Evolutionary conservation across 2,888 invertebrate species (phyloP), one percentile per base, ranked within the genome.

Genomic region (Metalampra italica): DNA sequence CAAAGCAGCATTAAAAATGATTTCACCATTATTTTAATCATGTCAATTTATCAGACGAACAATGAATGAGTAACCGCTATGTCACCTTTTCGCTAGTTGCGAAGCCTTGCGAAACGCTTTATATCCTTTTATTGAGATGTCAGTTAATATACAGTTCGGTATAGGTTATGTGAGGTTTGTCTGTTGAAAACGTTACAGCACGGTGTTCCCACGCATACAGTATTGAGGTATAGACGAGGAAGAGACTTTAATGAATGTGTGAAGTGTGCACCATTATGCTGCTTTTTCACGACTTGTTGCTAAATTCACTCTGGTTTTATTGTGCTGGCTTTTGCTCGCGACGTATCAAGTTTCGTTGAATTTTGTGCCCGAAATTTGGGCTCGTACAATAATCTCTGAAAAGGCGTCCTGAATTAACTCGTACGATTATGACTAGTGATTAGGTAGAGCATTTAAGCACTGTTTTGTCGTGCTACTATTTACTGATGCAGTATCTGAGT

Each of bases 21-120:
- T 56, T 55, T 58, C 55, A 51, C 30, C 46, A 15, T 48, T 47
- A 41, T 40, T 46, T 52, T 55, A 56, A 53, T 55, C 53, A 52
- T 46, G 36, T 46, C 55, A 48, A 22, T 54, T 52, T 41, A 49
- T 42, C 46, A 49, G 22, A 22, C 22, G 9, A 49, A 51, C 51
- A 56, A 53, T 55, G 47, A 46, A 34, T 43, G 47, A 48, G 45
- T 46, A 45, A 51, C 46, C 37, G 49, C 51, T 50, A 46, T 51
- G 51, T 55, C 55, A 55, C 54, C 54, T 57, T 51, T 55, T 51
- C 7, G 7, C n/a, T 46, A 11, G 30, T 32, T 52, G 52, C 50
- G 41, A 30, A 22, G 46, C 44, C 22, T 55, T 50, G 53, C 54
- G 51, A 53, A 47, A 55, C 51, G 50, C 37, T 39, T 43, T 45